These are phyloP conservation scores for Paramacrobiotus metropolitanus DNA, from an alignment of 1,140 invertebrate species.

Conservation along the genomic window DNA sequence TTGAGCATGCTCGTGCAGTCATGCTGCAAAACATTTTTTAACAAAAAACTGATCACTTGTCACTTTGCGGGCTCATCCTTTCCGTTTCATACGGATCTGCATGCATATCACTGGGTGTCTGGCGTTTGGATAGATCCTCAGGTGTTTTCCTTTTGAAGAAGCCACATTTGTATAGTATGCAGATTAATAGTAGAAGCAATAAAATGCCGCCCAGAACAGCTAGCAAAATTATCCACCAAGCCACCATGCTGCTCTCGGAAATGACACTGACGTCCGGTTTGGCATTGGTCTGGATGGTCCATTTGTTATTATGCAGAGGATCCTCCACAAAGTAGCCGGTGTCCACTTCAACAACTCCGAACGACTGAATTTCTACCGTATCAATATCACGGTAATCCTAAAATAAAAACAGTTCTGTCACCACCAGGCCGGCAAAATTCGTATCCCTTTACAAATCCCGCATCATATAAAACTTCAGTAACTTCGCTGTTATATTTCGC, in stretches of 20 bases:
- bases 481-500: too few species aligned
- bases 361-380: background rate
- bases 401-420: background rate
- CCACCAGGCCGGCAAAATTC: too few species aligned
- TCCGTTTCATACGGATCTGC: background rate
- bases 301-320: background rate
- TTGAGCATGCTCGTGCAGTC: too few species aligned
- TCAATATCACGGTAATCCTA: conserved; percentile 1
- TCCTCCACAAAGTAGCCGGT: background rate
- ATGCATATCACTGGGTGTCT: background rate
- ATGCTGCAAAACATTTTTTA: too few species aligned
- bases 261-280: conserved; percentile 1
- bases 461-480: too few species aligned
- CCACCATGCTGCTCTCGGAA: background rate
- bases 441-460: too few species aligned
- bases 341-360: background rate
- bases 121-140: background rate
- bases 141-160: background rate
- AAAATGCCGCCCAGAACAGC: background rate
- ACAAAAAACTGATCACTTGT: too few species aligned
- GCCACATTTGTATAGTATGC: background rate
- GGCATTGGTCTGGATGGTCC: background rate
- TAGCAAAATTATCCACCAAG: background rate
- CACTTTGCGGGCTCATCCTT: background rate
- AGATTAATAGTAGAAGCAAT: background rate